Evolutionary conservation across 2,888 invertebrate genomes (phyloP).

Genomic region (Thymelicus lineola): DNA sequence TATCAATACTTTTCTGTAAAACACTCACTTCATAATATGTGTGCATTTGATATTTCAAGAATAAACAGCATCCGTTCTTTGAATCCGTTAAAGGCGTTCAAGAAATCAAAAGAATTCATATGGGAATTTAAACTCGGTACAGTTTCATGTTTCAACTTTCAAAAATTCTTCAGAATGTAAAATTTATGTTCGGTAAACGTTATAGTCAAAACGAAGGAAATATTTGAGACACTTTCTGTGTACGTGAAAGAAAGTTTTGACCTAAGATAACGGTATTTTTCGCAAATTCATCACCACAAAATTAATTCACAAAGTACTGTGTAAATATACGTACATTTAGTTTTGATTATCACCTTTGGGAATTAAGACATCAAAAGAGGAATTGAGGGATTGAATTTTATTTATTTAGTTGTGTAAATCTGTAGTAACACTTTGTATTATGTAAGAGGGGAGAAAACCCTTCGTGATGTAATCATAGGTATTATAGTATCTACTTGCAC

Average conservation of each 20-base stretch:
- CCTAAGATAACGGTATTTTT: slow-evolving; percentile 4
- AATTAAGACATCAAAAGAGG: no score
- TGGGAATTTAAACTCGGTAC: slow-evolving; percentile 12
- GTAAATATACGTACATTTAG: no score
- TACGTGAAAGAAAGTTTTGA: slow-evolving; percentile 28
- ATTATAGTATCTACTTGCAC: no score
- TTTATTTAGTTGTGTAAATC: no score
- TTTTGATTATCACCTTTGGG: no score
- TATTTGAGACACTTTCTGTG: slow-evolving; percentile 6
- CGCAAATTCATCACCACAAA: not conserved
- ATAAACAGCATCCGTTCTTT: no score
- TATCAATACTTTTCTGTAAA: no score
- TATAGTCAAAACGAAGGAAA: slow-evolving; percentile 23
- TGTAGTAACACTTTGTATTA: not conserved
- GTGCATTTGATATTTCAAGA: no score
- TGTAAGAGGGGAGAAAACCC: not conserved
- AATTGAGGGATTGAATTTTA: no score
- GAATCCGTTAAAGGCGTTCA: no score
- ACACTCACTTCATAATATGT: no score
- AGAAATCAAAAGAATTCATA: not conserved
- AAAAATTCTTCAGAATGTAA: slow-evolving; percentile 25
- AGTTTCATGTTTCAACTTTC: slow-evolving; percentile 27
- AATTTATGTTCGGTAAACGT: slow-evolving; percentile 10
- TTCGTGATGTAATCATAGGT: not conserved
- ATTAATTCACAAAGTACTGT: no score